A percentile compares a stretch with the other conserved stretches of the same genome.
Evolutionary conservation across 2,113 vertebrate species (phyloP).

Genomic region (Erpornis zantholeuca): DNA sequence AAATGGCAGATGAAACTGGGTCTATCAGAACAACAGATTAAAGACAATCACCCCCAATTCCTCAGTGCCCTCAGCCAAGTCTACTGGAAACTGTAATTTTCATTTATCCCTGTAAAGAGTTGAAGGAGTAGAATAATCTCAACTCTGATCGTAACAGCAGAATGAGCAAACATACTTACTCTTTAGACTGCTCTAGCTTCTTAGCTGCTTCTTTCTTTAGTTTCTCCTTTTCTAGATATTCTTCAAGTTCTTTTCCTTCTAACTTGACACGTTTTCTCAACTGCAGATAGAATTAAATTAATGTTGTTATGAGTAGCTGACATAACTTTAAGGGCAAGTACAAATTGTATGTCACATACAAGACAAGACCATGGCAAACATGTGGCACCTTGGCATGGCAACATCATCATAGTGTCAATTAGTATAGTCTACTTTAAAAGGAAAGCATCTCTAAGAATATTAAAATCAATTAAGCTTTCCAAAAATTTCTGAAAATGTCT

Average conservation of each 20-base stretch:
- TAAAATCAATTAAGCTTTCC: neutral
- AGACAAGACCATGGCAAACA: neutral
- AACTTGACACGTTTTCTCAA: constrained; percentile 93
- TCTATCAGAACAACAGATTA: neutral
- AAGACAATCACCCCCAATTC: neutral
- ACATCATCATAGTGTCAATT: neutral
- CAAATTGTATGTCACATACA: neutral
- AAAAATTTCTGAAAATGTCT: neutral
- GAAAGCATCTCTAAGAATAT: neutral
- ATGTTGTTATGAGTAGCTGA: neutral
- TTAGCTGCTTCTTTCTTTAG: constrained; percentile 96
- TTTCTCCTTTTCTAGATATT: constrained; percentile 94
- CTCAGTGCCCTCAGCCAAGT: neutral
- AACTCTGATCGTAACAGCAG: neutral
- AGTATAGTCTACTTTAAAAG: neutral
- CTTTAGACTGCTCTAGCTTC: constrained; percentile 97
- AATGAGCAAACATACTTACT: constrained; percentile 77
- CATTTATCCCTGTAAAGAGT: neutral
- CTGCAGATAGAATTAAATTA: constrained; percentile 61
- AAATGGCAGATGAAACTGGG: neutral
- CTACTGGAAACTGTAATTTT: neutral
- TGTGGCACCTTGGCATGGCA: neutral
- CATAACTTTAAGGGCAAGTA: neutral
- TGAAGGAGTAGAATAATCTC: neutral
- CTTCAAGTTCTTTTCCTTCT: constrained; percentile 95